Conservation (phyloP, 2,113 vertebrate species). For the Mustelus asterias region DNA sequence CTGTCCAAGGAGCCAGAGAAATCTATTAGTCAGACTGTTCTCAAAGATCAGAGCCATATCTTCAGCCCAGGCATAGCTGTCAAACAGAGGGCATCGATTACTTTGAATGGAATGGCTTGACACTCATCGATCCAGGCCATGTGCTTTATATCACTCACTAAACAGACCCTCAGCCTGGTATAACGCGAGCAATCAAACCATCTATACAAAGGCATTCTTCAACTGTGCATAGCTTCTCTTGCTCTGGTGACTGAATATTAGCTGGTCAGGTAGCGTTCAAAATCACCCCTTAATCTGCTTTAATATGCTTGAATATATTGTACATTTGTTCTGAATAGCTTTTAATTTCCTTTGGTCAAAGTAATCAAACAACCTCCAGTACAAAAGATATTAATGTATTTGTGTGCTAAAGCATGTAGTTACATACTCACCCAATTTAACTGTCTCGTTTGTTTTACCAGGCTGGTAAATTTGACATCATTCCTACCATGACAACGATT, state of each 20-base stretch:
- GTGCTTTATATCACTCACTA: neutral
- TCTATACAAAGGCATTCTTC: neutral
- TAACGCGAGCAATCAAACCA: neutral
- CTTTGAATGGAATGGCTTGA: neutral
- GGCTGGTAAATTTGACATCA: slow-evolving; percentile 95
- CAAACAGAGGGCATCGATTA: neutral
- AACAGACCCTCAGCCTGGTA: neutral
- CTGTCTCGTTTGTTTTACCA: slow-evolving; percentile 44
- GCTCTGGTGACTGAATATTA: neutral
- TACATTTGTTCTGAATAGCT: neutral
- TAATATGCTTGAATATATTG: neutral
- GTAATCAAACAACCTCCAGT: neutral
- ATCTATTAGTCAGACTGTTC: neutral
- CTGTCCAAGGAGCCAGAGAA: neutral
- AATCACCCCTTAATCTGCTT: neutral
- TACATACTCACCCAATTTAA: neutral
- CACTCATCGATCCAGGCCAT: neutral
- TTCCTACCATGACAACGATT: slow-evolving; percentile 88
- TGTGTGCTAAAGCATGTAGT: neutral
- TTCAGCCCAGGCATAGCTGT: neutral
- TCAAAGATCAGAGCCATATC: neutral
- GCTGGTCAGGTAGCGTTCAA: neutral
- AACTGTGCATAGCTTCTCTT: neutral
- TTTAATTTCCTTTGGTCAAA: neutral
- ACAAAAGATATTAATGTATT: neutral